These are phyloP conservation scores for Triplophysa rosa DNA, from an alignment of 2,113 vertebrate genomes.

Conservation along the genomic window DNA sequence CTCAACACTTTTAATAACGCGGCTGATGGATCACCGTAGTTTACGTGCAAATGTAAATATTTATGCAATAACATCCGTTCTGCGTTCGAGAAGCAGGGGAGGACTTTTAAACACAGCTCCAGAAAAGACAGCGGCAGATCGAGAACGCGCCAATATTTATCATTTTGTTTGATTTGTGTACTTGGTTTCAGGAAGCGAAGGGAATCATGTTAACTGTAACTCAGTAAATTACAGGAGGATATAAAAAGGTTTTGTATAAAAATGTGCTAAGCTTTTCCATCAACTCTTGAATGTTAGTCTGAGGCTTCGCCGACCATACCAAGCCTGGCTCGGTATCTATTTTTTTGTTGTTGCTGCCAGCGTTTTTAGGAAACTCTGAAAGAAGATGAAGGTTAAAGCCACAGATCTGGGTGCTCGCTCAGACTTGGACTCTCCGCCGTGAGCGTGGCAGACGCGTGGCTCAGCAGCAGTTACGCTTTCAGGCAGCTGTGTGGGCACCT, in stretches of 20 bases:
- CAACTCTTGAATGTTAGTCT: too few relatives aligned
- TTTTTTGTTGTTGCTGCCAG: background rate
- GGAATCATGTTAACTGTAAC: slow-evolving; percentile 23
- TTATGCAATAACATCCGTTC: slow-evolving; percentile 65
- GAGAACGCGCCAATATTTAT: slow-evolving; percentile 75
- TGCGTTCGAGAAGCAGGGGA: slow-evolving; percentile 68
- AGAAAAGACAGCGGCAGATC: slow-evolving; percentile 67
- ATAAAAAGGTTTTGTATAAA: background rate
- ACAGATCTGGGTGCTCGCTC: background rate
- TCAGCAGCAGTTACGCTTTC: slow-evolving; percentile 61
- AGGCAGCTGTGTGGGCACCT: slow-evolving; percentile 76
- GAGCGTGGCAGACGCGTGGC: background rate
- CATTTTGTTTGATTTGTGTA: slow-evolving; percentile 65
- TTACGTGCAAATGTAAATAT: slow-evolving; percentile 46
- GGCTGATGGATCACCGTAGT: slow-evolving; percentile 32
- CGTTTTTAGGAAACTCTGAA: background rate
- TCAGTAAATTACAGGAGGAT: too few relatives aligned
- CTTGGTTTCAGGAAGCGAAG: slow-evolving; percentile 23
- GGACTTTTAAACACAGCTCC: slow-evolving; percentile 65
- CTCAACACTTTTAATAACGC: slow-evolving; percentile 55
- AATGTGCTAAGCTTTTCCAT: too few relatives aligned
- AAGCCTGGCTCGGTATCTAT: background rate
- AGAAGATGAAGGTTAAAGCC: slow-evolving; percentile 7
- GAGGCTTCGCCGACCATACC: too few relatives aligned
- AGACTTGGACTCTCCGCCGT: background rate